Evolutionary conservation across 2,797 vertebrate genomes (phyloP), one percentile per base, ranked within the genome.

Genomic region (Remorina albescens): DNA sequence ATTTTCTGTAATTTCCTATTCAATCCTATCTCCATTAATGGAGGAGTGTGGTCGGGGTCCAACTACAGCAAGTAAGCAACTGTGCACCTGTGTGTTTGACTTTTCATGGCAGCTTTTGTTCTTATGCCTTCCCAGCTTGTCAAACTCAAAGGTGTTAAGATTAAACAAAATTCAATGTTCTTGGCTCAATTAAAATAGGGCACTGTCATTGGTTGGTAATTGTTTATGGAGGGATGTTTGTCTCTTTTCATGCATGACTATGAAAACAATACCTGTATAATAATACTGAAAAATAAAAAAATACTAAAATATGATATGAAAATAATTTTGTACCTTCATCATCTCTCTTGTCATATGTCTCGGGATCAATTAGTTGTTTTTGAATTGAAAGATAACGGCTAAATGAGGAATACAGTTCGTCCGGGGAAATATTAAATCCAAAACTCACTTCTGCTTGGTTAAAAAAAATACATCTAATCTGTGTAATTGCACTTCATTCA

Each of bases 1-100:
- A 83, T 90, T 84, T 86, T 83, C 70, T 83, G 37, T 76, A 76
- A 87, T 86, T 86, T 90, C 62, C 66, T 37, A 51, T 84, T 75
- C 2, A 15, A 60, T 83, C 8, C 25, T 58, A 80, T 54, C 26
- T 68, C 78, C 64, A 23, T 74, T 65, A 83, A 74, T 78, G 60
- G 44, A 71, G 39, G 15, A 13, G 15, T 51, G 59, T 65, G 37
- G 18, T 71, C 71, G 25, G 16, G 15, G 41, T 71, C 42, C 37
- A 55, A 23, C 46, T 8, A 15, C 30, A 63, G 23, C 8, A 9
- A 41, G 56, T 41, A 41, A 58, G 60, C n/a, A 59, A 54, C 39
- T 49, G 21, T 16, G 25, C 46, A 51, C 30, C 21, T 47, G 8
- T 4, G 32, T 34, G 44, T 55, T 34, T 55, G 2, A 26, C 26